Evolutionary conservation across 2,888 invertebrate genomes (phyloP).

Genomic region (Troides aeacus): DNA sequence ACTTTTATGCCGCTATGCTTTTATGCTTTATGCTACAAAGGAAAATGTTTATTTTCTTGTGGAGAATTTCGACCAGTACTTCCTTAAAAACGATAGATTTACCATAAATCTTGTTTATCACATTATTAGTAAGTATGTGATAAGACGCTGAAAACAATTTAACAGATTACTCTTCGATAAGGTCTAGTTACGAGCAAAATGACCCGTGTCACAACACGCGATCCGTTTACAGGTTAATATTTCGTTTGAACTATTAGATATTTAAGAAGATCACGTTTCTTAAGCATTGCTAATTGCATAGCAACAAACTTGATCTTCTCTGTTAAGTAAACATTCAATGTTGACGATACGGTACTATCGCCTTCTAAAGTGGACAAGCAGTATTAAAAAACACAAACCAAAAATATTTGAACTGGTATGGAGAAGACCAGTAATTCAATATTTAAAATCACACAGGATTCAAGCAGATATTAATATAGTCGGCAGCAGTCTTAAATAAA

Average conservation of each 20-base stretch:
- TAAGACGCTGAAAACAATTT: too few relatives aligned
- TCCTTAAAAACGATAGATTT: too few relatives aligned
- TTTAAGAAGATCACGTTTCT: constrained; percentile 1
- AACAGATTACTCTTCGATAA: background rate
- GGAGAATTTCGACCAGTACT: too few relatives aligned
- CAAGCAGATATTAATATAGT: too few relatives aligned
- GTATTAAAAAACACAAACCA: background rate
- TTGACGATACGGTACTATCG: background rate
- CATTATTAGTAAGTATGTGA: too few relatives aligned
- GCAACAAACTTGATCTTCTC: background rate
- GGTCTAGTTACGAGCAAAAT: background rate
- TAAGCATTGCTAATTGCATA: background rate
- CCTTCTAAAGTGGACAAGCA: background rate
- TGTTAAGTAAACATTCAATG: background rate
- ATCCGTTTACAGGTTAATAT: background rate
- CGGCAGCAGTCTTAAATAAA: too few relatives aligned
- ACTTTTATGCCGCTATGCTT: too few relatives aligned
- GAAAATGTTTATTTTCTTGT: too few relatives aligned
- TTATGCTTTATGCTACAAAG: too few relatives aligned
- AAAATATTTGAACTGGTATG: background rate
- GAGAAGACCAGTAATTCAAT: background rate
- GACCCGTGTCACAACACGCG: background rate
- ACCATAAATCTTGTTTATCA: too few relatives aligned
- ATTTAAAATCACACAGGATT: too few relatives aligned
- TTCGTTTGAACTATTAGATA: background rate